phyloP scores from a whole-genome alignment of 2,888 invertebrate species.

The Dendrolimus houi region DNA sequence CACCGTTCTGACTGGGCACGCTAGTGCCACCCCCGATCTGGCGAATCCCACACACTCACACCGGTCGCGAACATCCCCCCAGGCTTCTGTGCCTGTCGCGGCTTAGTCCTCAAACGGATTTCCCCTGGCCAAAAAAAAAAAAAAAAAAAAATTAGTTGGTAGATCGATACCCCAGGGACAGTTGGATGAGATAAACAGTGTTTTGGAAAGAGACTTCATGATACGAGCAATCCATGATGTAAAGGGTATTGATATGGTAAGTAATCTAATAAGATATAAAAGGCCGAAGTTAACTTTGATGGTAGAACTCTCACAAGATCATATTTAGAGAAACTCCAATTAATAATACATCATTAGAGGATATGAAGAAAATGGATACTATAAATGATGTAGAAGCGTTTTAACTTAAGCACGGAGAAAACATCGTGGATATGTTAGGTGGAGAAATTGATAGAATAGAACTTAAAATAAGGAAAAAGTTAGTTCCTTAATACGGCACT shows the following conservation, averaged over 20 bases:
- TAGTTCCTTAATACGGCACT: conserved; percentile 95
- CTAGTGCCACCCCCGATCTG: too few relatives aligned
- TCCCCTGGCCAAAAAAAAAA: too few relatives aligned
- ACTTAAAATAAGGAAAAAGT: conserved; percentile 94
- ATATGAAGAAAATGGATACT: conserved; percentile 88
- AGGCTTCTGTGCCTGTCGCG: too few relatives aligned
- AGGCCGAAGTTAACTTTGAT: conserved; percentile 98
- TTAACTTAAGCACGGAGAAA: conserved; percentile 96
- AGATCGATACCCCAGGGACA: conserved; percentile 92
- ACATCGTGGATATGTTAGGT: conserved; percentile 97
- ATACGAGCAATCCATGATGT: conserved; percentile 97
- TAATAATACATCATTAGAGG: conserved; percentile 89
- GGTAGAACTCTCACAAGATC: conserved; percentile 94
- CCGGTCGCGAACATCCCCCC: too few relatives aligned
- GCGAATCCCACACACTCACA: too few relatives aligned
- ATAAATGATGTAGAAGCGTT: conserved; percentile 94
- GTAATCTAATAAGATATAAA: conserved; percentile 95
- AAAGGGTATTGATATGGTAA: conserved; percentile 99
- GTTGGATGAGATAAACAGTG: conserved; percentile 89
- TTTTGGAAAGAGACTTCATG: conserved; percentile 96
- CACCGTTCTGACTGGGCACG: too few relatives aligned
- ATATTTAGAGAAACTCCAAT: conserved; percentile 94
- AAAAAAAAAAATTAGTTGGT: conserved; percentile 92
- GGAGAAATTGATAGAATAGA: conserved; percentile 99
- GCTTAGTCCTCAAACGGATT: too few relatives aligned